These are phyloP conservation scores for Drosophila paulistorum DNA, from an alignment of 1,140 invertebrate species.

Conservation along the genomic window DNA sequence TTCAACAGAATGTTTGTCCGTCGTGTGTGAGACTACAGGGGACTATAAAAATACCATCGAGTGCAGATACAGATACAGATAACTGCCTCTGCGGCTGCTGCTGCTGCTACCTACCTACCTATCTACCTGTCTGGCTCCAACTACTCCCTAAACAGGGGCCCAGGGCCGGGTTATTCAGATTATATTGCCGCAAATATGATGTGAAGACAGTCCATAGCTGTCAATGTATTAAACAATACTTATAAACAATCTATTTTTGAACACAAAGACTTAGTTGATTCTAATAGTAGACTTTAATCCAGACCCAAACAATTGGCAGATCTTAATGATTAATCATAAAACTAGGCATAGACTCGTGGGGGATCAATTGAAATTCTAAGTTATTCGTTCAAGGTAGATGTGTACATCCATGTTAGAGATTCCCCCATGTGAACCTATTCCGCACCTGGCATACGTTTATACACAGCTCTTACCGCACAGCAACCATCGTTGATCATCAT, in stretches of 20 bases:
- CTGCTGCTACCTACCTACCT: slow-evolving; percentile 34
- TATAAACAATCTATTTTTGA: too few species aligned
- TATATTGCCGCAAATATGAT: neutral
- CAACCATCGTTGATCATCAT: slow-evolving; percentile 71
- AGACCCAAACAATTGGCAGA: too few species aligned
- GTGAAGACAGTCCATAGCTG: neutral
- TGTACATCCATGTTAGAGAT: too few species aligned
- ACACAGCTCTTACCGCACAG: slow-evolving; percentile 7
- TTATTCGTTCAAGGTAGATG: too few species aligned
- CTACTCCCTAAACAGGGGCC: slow-evolving; percentile 16
- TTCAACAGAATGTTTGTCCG: slow-evolving; percentile 67
- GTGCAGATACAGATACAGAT: slow-evolving; percentile 69
- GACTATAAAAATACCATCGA: slow-evolving; percentile 61
- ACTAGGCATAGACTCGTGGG: too few species aligned
- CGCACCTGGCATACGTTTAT: neutral
- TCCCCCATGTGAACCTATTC: neutral
- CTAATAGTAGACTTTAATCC: too few species aligned
- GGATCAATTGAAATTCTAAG: too few species aligned
- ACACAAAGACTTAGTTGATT: too few species aligned
- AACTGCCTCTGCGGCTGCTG: slow-evolving; percentile 31
- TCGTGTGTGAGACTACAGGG: slow-evolving; percentile 31
- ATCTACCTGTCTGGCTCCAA: slow-evolving; percentile 48
- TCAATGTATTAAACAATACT: too few species aligned
- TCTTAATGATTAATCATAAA: too few species aligned
- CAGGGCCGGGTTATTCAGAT: neutral